Base-by-base conservation (phyloP, 35 echinoderm and acorn worm genomes). In the Anneissia japonica region DNA sequence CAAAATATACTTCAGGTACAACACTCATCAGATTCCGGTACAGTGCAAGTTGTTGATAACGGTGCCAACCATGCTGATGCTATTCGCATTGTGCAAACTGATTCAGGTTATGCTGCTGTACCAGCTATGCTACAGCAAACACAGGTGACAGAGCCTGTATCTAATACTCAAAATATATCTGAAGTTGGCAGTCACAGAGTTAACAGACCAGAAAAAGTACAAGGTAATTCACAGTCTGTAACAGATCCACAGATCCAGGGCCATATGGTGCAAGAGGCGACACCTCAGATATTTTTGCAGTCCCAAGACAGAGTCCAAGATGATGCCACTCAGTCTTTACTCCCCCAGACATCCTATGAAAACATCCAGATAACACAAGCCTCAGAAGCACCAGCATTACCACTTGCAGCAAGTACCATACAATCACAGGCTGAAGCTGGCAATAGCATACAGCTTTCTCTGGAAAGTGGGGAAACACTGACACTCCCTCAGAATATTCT, bases 401-500 rank as follows among this genome's bases (percentile, higher is more conserved):
- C 9, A 79, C 82, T 17, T 83, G 84, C 33, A 33, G 75, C n/a
- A 30, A 55, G 32, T 46, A 77, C 35, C 39, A 77, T 29, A 72
- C 21, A 55, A 30, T 33, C 83, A 0, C 26, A 76, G 73, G 28
- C 79, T 80, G 31, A 80, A 28, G 0, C 76, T 80, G 13, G 14
- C 76, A 51, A 34, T 77, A 26, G 0, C 46, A 81, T 46, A 76
- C 33, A 87, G 46, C 29, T 77, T 80, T 34, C 76, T 77, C 21
- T 35, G 32, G 16, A 87, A 1, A 64, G 79, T n/a, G 85, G 85
- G 17, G 90, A 92, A 21, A 72, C 79, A 19, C 46, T 92, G 17
- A 83, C 40, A 55, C 81, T 92, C 12, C 77, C 79, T 35, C 90
- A 87, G 23, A 83, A 78, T 45, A 45, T 92, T 32, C 64, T 92